These are phyloP conservation scores for Nomada ruficornis DNA, from an alignment of 2,888 invertebrate genomes.

Conservation along the genomic window DNA sequence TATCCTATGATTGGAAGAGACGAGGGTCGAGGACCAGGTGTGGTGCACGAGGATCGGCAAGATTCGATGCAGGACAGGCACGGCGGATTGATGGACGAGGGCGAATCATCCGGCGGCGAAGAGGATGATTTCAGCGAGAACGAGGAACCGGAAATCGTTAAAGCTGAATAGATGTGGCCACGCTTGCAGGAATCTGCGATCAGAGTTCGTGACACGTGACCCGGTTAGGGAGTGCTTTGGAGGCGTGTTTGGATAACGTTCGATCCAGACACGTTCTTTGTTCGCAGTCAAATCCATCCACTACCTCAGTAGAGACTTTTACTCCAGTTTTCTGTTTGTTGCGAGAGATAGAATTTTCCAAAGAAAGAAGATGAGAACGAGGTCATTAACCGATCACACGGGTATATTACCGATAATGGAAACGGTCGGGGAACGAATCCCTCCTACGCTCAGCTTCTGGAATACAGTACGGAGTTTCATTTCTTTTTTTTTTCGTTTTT, in stretches of 20 bases:
- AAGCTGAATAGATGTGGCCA: slow-evolving; percentile 75
- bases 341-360: slow-evolving; percentile 55
- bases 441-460: slow-evolving; percentile 19
- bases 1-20: slow-evolving; percentile 82
- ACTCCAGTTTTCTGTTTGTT: slow-evolving; percentile 52
- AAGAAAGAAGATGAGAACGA: slow-evolving; percentile 39
- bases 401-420: background rate
- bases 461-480: slow-evolving; percentile 11
- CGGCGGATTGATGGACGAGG: slow-evolving; percentile 74
- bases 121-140: slow-evolving; percentile 82
- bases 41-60: slow-evolving; percentile 79
- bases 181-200: background rate
- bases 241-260: background rate
- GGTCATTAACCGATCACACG: background rate
- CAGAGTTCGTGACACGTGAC: slow-evolving; percentile 26
- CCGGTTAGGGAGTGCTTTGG: slow-evolving; percentile 40
- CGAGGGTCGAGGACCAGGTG: slow-evolving; percentile 76
- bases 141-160: slow-evolving; percentile 81
- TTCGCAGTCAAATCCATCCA: slow-evolving; percentile 76
- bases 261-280: slow-evolving; percentile 2
- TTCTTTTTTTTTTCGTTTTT: background rate
- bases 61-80: slow-evolving; percentile 72
- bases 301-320: slow-evolving; percentile 76
- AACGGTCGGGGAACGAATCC: slow-evolving; percentile 15
- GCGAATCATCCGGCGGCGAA: slow-evolving; percentile 80